A percentile compares a stretch with the other conserved stretches of the same genome.
Conservation (phyloP, 2,113 vertebrate species). For the Orthonyx spaldingii region DNA sequence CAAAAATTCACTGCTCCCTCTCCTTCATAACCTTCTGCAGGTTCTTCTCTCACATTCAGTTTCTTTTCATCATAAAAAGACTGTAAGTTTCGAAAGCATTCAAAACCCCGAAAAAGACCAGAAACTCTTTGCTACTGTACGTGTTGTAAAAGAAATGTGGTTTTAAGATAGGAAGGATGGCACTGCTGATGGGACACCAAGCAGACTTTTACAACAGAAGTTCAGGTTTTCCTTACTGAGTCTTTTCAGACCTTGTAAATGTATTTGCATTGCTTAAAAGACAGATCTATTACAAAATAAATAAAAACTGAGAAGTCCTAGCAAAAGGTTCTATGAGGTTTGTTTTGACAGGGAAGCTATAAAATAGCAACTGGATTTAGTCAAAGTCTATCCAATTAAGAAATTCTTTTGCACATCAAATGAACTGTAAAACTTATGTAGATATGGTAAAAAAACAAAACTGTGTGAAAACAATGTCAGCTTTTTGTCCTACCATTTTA, state of each 20-base stretch:
- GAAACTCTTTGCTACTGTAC: not conserved
- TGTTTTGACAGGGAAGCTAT: not conserved
- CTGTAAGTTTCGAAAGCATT: not conserved
- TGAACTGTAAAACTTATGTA: not conserved
- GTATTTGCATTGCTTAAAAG: not conserved
- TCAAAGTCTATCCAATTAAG: not conserved
- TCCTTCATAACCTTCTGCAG: not conserved
- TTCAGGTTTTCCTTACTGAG: not conserved
- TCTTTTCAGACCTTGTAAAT: not conserved
- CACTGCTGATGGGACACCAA: not conserved
- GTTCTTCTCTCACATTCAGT: not conserved
- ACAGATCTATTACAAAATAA: not conserved
- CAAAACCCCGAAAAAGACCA: not conserved
- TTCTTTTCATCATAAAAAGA: not conserved
- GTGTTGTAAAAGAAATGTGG: not conserved
- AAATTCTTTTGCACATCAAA: not conserved
- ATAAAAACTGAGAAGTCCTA: not conserved
- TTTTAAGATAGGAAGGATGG: not conserved
- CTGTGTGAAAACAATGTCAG: not conserved
- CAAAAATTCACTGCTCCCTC: not conserved
- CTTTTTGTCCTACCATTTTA: not conserved
- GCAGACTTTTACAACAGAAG: not conserved
- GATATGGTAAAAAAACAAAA: accelerated
- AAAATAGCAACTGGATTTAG: not conserved
- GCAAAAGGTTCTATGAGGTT: not conserved